A percentile compares a stretch with the other conserved stretches of the same genome.
These are phyloP conservation scores for Sycophila texana DNA, from an alignment of 2,888 invertebrate species.

Conservation along the genomic window DNA sequence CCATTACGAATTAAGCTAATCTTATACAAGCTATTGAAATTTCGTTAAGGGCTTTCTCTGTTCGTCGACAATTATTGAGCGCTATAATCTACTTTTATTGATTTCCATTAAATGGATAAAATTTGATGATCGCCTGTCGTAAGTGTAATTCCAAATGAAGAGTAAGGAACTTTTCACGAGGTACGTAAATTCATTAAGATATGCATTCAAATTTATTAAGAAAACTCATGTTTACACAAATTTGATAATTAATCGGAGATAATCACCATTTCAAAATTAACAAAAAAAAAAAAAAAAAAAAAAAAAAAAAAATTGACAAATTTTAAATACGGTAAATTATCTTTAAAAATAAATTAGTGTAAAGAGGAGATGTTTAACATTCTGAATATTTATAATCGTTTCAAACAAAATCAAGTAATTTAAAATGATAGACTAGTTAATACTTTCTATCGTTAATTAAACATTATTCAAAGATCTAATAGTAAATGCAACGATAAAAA, in stretches of 20 bases:
- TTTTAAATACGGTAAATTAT: constrained; percentile 30
- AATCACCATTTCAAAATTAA: constrained; percentile 27
- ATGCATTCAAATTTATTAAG: constrained; percentile 26
- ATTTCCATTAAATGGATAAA: not conserved
- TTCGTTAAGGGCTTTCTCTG: too few species aligned
- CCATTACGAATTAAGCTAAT: not conserved
- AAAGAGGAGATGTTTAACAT: too few species aligned
- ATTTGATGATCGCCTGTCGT: not conserved
- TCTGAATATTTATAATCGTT: too few species aligned
- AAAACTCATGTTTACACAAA: constrained; percentile 19
- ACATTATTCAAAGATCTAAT: constrained; percentile 18
- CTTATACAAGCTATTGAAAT: too few species aligned
- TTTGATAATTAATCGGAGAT: constrained; percentile 10
- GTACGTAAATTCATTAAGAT: not conserved
- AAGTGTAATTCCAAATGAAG: not conserved
- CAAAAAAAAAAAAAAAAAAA: too few species aligned
- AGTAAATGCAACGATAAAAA: constrained; percentile 26
- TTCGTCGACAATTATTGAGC: too few species aligned
- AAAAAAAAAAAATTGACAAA: constrained; percentile 17
- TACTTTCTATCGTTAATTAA: not conserved
- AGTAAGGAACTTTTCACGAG: not conserved
- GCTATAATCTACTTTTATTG: too few species aligned
- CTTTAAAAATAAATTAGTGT: not conserved
- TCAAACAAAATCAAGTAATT: too few species aligned
- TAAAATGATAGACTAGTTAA: too few species aligned